Base-by-base conservation (phyloP, 2,888 invertebrate genomes). In the Ophion costatus region DNA sequence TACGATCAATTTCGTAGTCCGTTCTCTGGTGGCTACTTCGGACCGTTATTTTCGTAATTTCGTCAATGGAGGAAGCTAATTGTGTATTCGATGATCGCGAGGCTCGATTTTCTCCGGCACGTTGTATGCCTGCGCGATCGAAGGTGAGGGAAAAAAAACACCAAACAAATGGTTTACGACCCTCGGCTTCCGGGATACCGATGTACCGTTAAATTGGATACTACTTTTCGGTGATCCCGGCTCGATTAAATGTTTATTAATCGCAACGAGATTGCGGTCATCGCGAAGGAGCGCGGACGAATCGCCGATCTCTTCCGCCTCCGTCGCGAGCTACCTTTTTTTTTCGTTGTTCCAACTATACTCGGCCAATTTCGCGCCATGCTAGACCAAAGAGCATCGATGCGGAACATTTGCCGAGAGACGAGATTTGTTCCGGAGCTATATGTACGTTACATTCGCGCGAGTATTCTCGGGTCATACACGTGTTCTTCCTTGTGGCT, bases 191-290 rank as follows among this genome's bases (percentile, higher is more conserved):
- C 85, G 29, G 82, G 76, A 82, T 80, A 80, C 67, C 82, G 75
- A 67, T 79, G 61, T 85, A 82, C 85, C 85, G 85, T 85, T 85
- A 85, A 80, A 85, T 82, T 77, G 67, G 77, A 77, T 85, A 76
- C 63, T 76, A 85, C 76, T 85, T 85, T 85, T 85, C 73, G 85
- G 85, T 80, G 67, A 82, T 85, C 63, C 42, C 56, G 29, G 66
- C 33, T 38, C 76, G 85, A 85, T 82, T 76, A 77, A 69, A 80
- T 73, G 79, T 85, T 80, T 82, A 85, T 85, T 85, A 82, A 85
- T 85, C 78, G 81, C 64, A 74, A 78, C 67, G 51, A 63, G 76
- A 67, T 70, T 56, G 73, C 33, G 45, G 69, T 22, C 77, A 20
- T 51, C 24, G 42, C 24, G 57, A 57, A 33, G 38, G 38, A 38